These are phyloP conservation scores for Struthio camelus DNA, from an alignment of 2,113 vertebrate species.

Conservation along the genomic window DNA sequence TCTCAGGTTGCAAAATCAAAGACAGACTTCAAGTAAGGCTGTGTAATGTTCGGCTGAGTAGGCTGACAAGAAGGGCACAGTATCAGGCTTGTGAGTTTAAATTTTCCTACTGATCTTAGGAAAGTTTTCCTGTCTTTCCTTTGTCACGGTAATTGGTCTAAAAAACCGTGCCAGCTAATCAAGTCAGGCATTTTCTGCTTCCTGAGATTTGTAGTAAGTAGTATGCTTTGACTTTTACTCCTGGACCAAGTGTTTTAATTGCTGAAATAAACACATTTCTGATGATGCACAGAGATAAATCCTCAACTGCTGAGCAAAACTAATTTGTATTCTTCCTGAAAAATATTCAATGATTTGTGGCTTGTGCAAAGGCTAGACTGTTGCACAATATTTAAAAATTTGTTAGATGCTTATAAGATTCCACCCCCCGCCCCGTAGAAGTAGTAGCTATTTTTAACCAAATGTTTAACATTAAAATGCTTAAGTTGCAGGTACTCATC, in stretches of 20 bases:
- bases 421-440: neutral
- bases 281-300: neutral
- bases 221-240: neutral
- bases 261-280: neutral
- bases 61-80: neutral
- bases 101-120: neutral
- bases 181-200: neutral
- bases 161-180: neutral
- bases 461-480: neutral
- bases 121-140: neutral
- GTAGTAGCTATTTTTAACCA: neutral
- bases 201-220: neutral
- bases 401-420: neutral
- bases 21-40: neutral
- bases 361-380: neutral
- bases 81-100: neutral
- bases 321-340: neutral
- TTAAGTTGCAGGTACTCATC: neutral
- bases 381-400: neutral
- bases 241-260: neutral
- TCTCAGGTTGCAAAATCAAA: rapidly evolving
- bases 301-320: neutral
- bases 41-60: too few relatives aligned
- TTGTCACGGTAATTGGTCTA: neutral
- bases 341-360: neutral